Evolutionary conservation across 2,888 invertebrate species (phyloP), one percentile per base, ranked within the genome.

Genomic region (Nasonia oneida): DNA sequence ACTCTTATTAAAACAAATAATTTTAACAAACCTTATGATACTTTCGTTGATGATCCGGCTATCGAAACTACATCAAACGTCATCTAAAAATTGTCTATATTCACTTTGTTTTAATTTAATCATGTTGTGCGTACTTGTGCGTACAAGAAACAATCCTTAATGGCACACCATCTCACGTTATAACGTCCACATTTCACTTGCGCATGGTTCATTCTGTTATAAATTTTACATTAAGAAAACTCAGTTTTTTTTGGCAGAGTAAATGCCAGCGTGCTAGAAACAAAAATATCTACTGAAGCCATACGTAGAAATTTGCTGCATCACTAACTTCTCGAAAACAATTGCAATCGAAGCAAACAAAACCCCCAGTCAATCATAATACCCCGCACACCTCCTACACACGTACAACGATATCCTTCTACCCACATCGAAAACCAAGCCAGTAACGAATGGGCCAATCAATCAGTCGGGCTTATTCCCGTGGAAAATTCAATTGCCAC

Each of bases 141-240:
- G 42, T 64, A 77, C 37, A 64, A 77, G 29, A 77, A 77, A 64
- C n/a, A 77, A 77, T 77, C 23, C 64, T 64, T 77, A 23, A 4
- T 42, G 23, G 23, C 42, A 64, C n/a, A 64, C 37, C 37, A 77
- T 64, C 15, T 77, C 64, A 64, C 39, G 15, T 42, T 77, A 33
- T 42, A 47, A 74, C 12, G 74, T 74, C 47, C 74, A 47, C 47
- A 42, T 74, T 73, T 73, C 73, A 42, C 42, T 73, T 12, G 33
- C 12, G 18, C 37, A 29, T 29, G n/a, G 3, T 47, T 74, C 47
- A 23, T 47, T 50, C 74, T 14, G 6, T 74, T 74, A 74, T 47
- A 74, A 29, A 74, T 50, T 47, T 73, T 47, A 12, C 47, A 50
- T 74, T 50, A 74, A 50, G 50, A 37, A 74, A 74, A 74, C 33